Conservation (phyloP, 2,888 invertebrate species). For the Acronicta leporina region DNA sequence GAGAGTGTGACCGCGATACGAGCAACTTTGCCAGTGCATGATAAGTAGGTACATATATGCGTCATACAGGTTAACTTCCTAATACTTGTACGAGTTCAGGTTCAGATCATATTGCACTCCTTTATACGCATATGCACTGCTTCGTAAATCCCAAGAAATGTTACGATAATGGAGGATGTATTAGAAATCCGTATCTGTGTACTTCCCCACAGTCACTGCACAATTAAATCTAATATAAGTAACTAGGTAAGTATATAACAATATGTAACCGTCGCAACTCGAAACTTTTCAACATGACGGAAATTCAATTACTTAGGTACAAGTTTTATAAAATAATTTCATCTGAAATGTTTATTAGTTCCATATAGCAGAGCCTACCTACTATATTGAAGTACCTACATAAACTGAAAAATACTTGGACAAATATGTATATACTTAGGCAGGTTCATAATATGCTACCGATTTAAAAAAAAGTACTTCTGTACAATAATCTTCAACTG, state of each 20-base stretch:
- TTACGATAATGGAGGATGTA: conserved; percentile 21
- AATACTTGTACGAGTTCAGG: conserved; percentile 62
- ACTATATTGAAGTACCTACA: too few relatives aligned
- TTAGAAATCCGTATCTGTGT: conserved; percentile 17
- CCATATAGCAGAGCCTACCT: too few relatives aligned
- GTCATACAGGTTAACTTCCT: conserved; percentile 61
- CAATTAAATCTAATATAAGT: conserved; percentile 7
- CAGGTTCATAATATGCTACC: background rate
- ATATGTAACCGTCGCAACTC: too few relatives aligned
- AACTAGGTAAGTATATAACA: too few relatives aligned
- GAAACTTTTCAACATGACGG: too few relatives aligned
- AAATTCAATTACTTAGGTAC: too few relatives aligned
- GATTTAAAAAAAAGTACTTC: conserved; percentile 15
- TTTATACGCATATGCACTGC: too few relatives aligned
- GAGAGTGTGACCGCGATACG: conserved; percentile 66
- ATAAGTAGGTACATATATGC: conserved; percentile 51
- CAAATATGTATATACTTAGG: background rate
- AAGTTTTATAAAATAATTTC: too few relatives aligned
- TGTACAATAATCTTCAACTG: conserved; percentile 15
- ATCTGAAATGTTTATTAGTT: too few relatives aligned
- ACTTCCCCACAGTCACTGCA: conserved; percentile 33
- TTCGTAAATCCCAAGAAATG: conserved; percentile 17
- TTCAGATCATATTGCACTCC: conserved; percentile 14
- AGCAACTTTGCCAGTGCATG: conserved; percentile 60
- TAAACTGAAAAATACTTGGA: too few relatives aligned